A percentile compares a stretch with the other conserved stretches of the same genome.
phyloP scores from a whole-genome alignment of 2,113 vertebrate genomes.

The Petaurus breviceps region DNA sequence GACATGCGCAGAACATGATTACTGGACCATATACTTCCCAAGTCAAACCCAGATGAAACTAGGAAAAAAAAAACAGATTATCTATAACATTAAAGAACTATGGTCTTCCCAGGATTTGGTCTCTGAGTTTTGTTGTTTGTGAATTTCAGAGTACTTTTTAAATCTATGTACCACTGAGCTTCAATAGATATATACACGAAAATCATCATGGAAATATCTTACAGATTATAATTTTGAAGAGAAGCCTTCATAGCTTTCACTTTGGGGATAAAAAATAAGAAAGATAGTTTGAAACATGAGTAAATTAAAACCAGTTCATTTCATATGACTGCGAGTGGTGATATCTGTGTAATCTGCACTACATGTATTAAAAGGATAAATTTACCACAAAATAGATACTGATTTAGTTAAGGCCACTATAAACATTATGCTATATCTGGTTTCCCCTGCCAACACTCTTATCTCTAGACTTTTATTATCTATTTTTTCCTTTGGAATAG shows the following conservation, averaged over 20 bases:
- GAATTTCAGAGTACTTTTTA: too few relatives aligned
- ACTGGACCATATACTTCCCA: too few relatives aligned
- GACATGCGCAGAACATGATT: too few relatives aligned
- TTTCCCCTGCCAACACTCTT: neutral
- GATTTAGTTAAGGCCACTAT: neutral
- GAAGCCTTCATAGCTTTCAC: neutral
- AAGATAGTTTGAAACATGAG: slow-evolving; percentile 39
- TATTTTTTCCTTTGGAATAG: neutral
- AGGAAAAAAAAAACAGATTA: too few relatives aligned
- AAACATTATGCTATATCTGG: neutral
- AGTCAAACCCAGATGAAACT: too few relatives aligned
- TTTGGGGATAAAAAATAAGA: slow-evolving; percentile 59
- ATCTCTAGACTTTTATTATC: slow-evolving; percentile 26
- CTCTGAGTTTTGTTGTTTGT: too few relatives aligned
- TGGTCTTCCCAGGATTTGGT: too few relatives aligned
- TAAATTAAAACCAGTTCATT: neutral
- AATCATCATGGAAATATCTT: too few relatives aligned
- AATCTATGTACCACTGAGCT: too few relatives aligned
- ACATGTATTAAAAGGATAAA: neutral
- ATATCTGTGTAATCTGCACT: neutral
- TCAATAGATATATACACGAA: too few relatives aligned
- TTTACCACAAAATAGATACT: neutral
- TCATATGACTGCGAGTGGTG: too few relatives aligned
- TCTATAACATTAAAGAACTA: too few relatives aligned
- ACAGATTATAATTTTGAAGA: slow-evolving; percentile 42